A percentile compares a stretch with the other conserved stretches of the same genome.
Evolutionary conservation across 1,140 invertebrate species (phyloP).

Genomic region (Drosophila carrolli): DNA sequence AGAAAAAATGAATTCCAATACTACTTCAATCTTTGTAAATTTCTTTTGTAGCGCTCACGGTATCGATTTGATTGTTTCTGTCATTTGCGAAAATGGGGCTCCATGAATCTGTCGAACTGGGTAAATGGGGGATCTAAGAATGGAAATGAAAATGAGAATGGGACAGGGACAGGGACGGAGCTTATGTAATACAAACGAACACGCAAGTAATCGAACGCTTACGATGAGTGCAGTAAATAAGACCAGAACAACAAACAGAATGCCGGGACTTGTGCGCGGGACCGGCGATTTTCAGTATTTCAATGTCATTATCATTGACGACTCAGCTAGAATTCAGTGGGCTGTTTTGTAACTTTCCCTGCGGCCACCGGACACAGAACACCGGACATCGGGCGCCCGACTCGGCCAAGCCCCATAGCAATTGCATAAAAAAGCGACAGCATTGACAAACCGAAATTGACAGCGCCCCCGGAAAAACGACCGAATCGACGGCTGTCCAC

Average conservation of each 20-base stretch:
- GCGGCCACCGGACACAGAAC: slow-evolving; percentile 2
- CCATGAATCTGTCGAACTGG: slow-evolving; percentile 6
- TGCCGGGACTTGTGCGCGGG: slow-evolving; percentile 12
- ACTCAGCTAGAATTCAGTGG: slow-evolving; percentile 63
- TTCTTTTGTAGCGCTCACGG: neutral
- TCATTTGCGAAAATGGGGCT: slow-evolving; percentile 6
- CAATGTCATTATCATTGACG: slow-evolving; percentile 73
- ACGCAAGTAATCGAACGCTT: slow-evolving; percentile 51
- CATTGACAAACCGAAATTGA: slow-evolving; percentile 62
- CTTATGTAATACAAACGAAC: slow-evolving; percentile 41
- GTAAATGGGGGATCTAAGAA: neutral
- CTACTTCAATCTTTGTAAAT: neutral
- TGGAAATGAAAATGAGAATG: neutral
- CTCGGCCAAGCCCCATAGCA: slow-evolving; percentile 18
- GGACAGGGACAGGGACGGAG: too few species aligned
- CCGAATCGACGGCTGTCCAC: slow-evolving; percentile 13
- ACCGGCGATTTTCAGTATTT: slow-evolving; percentile 49
- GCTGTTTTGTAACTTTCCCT: slow-evolving; percentile 40
- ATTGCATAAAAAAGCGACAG: slow-evolving; percentile 68
- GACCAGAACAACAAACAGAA: slow-evolving; percentile 52
- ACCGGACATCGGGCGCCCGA: slow-evolving; percentile 2
- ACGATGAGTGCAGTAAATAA: slow-evolving; percentile 45
- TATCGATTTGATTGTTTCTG: slow-evolving; percentile 20
- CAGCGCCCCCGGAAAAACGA: slow-evolving; percentile 23
- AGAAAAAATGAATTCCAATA: neutral